phyloP scores from a whole-genome alignment of 2,888 invertebrate species.

The Agrotis exclamationis region DNA sequence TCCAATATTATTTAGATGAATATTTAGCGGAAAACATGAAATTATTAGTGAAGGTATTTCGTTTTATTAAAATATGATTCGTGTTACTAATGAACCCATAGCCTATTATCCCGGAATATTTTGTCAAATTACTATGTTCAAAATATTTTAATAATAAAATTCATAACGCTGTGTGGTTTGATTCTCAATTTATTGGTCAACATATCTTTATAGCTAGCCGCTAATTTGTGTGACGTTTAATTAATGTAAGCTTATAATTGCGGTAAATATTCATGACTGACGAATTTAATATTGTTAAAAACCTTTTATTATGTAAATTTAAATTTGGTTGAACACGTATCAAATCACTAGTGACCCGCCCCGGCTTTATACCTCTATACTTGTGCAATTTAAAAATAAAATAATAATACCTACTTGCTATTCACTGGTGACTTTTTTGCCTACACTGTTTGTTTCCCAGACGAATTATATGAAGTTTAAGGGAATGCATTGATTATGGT shows the following conservation, averaged over 20 bases:
- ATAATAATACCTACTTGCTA: no score
- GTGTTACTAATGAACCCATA: not conserved
- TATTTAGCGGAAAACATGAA: not conserved
- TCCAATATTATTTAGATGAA: not conserved
- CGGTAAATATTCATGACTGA: constrained; percentile 50
- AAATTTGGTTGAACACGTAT: constrained; percentile 26
- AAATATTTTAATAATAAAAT: constrained; percentile 31
- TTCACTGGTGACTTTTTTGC: no score
- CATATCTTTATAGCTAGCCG: constrained; percentile 33
- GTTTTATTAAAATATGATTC: not conserved
- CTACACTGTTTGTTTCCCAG: no score
- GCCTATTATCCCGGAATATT: constrained; percentile 12
- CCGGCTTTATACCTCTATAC: no score
- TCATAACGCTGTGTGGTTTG: constrained; percentile 33
- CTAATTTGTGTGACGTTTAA: constrained; percentile 57
- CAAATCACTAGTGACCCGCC: not conserved
- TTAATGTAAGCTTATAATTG: constrained; percentile 55
- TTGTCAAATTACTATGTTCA: not conserved
- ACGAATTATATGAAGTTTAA: no score
- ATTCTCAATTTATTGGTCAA: constrained; percentile 52
- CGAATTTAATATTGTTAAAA: constrained; percentile 45
- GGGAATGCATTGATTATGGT: no score
- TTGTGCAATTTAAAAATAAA: no score
- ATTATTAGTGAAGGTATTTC: not conserved
- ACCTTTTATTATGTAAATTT: constrained; percentile 51